These are phyloP conservation scores for Hylaea fasciaria DNA, from an alignment of 2,888 invertebrate genomes.

Conservation along the genomic window DNA sequence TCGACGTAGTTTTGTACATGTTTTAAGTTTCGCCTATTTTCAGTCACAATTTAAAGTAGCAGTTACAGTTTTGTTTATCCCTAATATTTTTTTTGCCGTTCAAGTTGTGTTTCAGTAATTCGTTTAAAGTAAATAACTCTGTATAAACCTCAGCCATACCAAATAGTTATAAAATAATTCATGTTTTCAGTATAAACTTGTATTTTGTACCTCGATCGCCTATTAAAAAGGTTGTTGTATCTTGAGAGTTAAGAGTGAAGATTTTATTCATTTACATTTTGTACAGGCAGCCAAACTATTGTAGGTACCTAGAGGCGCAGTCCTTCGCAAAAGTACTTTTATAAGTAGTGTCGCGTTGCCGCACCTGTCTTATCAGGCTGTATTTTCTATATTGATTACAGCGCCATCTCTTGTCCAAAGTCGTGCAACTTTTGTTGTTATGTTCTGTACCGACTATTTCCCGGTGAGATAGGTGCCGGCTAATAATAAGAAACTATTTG, in stretches of 20 bases:
- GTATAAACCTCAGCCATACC: slow-evolving; percentile 82
- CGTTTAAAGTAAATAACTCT: slow-evolving; percentile 76
- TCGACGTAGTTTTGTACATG: slow-evolving; percentile 34
- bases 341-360: slow-evolving; percentile 26
- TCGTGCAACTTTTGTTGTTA: slow-evolving; percentile 18
- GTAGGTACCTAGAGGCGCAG: slow-evolving; percentile 32
- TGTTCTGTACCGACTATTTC: background rate
- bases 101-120: slow-evolving; percentile 41
- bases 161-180: slow-evolving; percentile 59
- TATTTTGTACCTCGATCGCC: slow-evolving; percentile 39
- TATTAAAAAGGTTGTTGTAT: slow-evolving; percentile 42
- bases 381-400: slow-evolving; percentile 6
- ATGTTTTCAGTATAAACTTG: slow-evolving; percentile 38
- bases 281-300: slow-evolving; percentile 34
- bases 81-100: slow-evolving; percentile 8
- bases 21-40: slow-evolving; percentile 32
- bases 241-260: slow-evolving; percentile 28
- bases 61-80: slow-evolving; percentile 38
- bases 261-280: slow-evolving; percentile 35
- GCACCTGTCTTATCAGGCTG: slow-evolving; percentile 32
- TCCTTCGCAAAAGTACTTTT: slow-evolving; percentile 24
- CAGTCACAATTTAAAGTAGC: slow-evolving; percentile 34
- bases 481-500: slow-evolving; percentile 30
- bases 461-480: slow-evolving; percentile 23
- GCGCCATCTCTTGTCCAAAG: slow-evolving; percentile 34